These are phyloP conservation scores for Huso huso DNA, from an alignment of 2,797 vertebrate genomes.

Conservation along the genomic window DNA sequence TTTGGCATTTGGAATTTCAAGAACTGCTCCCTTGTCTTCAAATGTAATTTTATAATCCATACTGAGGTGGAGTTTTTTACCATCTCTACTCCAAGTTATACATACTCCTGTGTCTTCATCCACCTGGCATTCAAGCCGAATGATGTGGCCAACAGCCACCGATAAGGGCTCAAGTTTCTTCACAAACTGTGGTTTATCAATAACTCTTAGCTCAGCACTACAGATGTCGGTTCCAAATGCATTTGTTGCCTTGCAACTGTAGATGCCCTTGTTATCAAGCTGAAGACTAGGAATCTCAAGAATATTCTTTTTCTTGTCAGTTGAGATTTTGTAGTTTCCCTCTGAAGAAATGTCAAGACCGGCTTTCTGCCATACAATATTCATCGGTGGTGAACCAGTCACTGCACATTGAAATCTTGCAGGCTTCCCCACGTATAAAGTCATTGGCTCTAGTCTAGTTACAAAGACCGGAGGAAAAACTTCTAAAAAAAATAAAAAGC, in stretches of 20 bases:
- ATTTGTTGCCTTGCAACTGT: conserved; percentile 95
- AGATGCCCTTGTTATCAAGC: conserved; percentile 71
- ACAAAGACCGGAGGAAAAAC: conserved; percentile 87
- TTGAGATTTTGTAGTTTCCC: conserved; percentile 65
- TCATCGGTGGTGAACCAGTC: conserved; percentile 83
- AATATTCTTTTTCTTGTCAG: conserved; percentile 77
- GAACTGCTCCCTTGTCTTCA: conserved; percentile 88
- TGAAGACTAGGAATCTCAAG: conserved; percentile 80
- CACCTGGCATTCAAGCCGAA: conserved; percentile 88
- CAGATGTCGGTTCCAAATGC: conserved; percentile 82
- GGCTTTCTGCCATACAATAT: conserved; percentile 91
- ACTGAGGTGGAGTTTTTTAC: conserved; percentile 83
- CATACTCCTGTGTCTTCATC: conserved; percentile 91
- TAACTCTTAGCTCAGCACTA: conserved; percentile 74
- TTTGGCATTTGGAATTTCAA: conserved; percentile 90
- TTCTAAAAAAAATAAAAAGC: conserved; percentile 79
- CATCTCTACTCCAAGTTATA: conserved; percentile 83
- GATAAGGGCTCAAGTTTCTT: conserved; percentile 71
- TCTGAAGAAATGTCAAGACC: conserved; percentile 70
- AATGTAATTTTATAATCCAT: conserved; percentile 90
- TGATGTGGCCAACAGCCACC: conserved; percentile 74
- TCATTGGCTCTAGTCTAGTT: conserved; percentile 86
- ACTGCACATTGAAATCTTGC: conserved; percentile 84
- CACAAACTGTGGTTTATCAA: conserved; percentile 83
- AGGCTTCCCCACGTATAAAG: conserved; percentile 84